Base-by-base conservation (phyloP, 2,113 vertebrate genomes). In the Pterocles gutturalis region DNA sequence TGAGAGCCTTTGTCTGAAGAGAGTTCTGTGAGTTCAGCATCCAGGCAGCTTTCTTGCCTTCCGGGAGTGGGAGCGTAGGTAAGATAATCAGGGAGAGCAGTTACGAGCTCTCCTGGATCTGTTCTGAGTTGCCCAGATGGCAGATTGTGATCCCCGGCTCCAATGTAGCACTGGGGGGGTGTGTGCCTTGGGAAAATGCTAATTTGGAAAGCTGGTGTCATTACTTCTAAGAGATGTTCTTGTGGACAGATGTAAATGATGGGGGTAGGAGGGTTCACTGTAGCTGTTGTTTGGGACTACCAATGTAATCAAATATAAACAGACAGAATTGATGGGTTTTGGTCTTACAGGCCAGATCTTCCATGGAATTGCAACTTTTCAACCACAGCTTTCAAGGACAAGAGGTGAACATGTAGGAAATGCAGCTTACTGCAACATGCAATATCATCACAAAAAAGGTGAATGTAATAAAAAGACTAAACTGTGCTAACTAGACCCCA, bases 51-150 rank as follows among this genome's bases (percentile, higher is more conserved):
- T 94, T 67, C 18, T 57, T 26, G 46, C 57, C 29, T 86, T 29
- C 41, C 34, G n/a, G 45, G 20, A 46, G 36, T 11, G 49, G 24
- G 28, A 69, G 9, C 0, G 0, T 46, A 70, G 48, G 21, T 66
- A 43, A 38, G 43, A 46, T 45, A 79, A 85, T 18, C 25, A 57
- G 8, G 6, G 71, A 38, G 41, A 79, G 17, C 25, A 34, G 19
- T 28, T 82, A 36, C 12, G 21, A 58, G 29, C 51, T 76, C 53
- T 87, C 26, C 72, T 87, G 38, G 18, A 51, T 72, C 43, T 82
- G 8, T 71, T 93, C 26, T 55, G 93, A 75, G 28, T 83, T 49
- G 51, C 36, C 45, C 10, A 57, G 73, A 38, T 34, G 53, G 31
- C 66, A 75, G 55, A 21, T 38, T 11, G 7, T 67, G 48, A 65